Evolutionary conservation across 2,888 invertebrate species (phyloP).

Genomic region (Netelia melanura): DNA sequence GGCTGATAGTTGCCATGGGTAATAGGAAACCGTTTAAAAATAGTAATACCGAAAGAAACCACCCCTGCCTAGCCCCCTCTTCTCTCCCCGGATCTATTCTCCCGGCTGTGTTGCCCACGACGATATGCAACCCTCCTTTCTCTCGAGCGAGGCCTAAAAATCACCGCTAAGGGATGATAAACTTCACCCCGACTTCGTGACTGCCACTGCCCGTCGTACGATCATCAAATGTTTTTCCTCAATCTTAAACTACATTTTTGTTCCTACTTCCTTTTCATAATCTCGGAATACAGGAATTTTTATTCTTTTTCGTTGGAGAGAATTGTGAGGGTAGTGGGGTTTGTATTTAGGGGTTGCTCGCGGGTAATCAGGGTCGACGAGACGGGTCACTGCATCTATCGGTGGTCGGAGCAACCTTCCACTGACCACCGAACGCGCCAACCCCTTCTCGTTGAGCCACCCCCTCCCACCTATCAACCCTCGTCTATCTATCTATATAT

Average conservation of each 20-base stretch:
- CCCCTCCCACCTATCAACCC: constrained; percentile 57
- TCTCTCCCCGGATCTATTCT: background rate
- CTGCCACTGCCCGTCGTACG: constrained; percentile 75
- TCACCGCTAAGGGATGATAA: constrained; percentile 46
- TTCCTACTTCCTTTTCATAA: background rate
- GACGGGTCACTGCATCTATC: constrained; percentile 75
- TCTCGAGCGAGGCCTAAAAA: constrained; percentile 19
- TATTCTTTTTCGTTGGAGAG: background rate
- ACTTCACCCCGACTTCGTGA: constrained; percentile 78
- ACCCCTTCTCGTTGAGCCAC: constrained; percentile 66
- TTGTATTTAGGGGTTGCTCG: constrained; percentile 11
- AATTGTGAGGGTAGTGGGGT: no score
- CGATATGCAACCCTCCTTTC: constrained; percentile 49
- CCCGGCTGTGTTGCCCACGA: constrained; percentile 22
- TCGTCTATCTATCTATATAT: background rate
- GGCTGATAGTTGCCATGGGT: constrained; percentile 82
- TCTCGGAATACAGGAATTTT: background rate
- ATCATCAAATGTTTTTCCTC: constrained; percentile 58
- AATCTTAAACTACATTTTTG: constrained; percentile 21
- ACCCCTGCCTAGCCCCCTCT: background rate
- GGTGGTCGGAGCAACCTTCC: constrained; percentile 73
- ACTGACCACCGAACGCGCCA: constrained; percentile 73
- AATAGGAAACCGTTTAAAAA: constrained; percentile 83
- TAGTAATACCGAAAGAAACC: constrained; percentile 73
- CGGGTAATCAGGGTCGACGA: constrained; percentile 11